Conservation (phyloP, 1,140 invertebrate genomes). For the Latrodectus geometricus region DNA sequence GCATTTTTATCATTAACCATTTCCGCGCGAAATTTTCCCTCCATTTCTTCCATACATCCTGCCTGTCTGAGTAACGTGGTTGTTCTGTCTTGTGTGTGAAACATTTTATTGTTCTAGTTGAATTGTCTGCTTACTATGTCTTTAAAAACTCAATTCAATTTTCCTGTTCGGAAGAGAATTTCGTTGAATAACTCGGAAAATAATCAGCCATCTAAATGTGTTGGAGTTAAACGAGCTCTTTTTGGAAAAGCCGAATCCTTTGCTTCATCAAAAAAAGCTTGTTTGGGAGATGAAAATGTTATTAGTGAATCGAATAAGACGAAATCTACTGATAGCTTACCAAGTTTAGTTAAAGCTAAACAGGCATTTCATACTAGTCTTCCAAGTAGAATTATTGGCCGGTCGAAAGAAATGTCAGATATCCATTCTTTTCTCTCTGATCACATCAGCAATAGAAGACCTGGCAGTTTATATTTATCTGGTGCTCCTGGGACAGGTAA, state of each 20-base stretch:
- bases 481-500: slow-evolving; percentile 97
- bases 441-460: slow-evolving; percentile 76
- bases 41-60: too few species aligned
- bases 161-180: slow-evolving; percentile 32
- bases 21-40: background rate
- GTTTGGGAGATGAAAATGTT: slow-evolving; percentile 18
- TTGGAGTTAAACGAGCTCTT: slow-evolving; percentile 29
- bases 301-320: background rate
- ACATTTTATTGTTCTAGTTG: background rate
- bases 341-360: slow-evolving; percentile 67
- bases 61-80: too few species aligned
- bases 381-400: slow-evolving; percentile 78
- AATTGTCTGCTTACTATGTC: background rate
- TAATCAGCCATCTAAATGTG: background rate
- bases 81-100: too few species aligned
- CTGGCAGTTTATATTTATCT: slow-evolving; percentile 91
- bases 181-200: background rate
- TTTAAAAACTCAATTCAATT: slow-evolving; percentile 32
- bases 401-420: slow-evolving; percentile 81
- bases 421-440: slow-evolving; percentile 78
- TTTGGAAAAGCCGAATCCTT: slow-evolving; percentile 17
- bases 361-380: slow-evolving; percentile 79
- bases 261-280: slow-evolving; percentile 19
- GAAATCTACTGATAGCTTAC: background rate
- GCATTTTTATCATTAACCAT: too few species aligned